phyloP scores from a whole-genome alignment of 2,797 vertebrate genomes.

The Denticeps clupeoides region DNA sequence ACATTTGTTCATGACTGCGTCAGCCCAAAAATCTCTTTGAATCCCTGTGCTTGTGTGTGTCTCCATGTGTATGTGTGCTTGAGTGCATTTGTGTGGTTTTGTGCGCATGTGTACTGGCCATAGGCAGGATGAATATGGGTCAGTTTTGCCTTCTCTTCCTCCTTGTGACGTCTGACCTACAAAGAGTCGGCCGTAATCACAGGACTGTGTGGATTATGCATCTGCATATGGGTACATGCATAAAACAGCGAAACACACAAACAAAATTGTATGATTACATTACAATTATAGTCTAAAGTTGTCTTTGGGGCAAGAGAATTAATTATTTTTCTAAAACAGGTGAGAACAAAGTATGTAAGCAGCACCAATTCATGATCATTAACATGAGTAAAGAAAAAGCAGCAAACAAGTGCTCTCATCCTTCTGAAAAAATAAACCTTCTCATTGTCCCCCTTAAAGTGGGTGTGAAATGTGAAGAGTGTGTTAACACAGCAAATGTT shows the following conservation, averaged over 20 bases:
- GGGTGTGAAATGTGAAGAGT: too few relatives aligned
- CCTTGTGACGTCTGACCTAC: conserved; percentile 17
- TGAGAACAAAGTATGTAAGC: too few relatives aligned
- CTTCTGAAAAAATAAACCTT: too few relatives aligned
- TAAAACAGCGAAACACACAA: not conserved
- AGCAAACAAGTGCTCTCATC: too few relatives aligned
- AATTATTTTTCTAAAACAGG: too few relatives aligned
- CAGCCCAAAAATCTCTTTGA: not conserved
- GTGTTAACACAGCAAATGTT: too few relatives aligned
- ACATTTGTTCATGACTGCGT: not conserved
- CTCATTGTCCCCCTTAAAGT: too few relatives aligned
- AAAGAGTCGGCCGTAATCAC: not conserved
- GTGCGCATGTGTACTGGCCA: not conserved
- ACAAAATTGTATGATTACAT: too few relatives aligned
- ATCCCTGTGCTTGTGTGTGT: not conserved
- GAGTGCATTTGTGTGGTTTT: not conserved
- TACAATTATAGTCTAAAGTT: too few relatives aligned
- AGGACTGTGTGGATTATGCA: conserved; percentile 10
- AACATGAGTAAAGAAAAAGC: too few relatives aligned
- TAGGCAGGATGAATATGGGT: conserved; percentile 11
- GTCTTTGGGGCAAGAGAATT: too few relatives aligned
- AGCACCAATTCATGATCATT: too few relatives aligned
- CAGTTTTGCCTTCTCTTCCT: conserved; percentile 11
- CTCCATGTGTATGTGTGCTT: not conserved
- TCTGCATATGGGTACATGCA: not conserved